These are phyloP conservation scores for Lasioglossum morio DNA, from an alignment of 2,888 invertebrate genomes.

Conservation along the genomic window DNA sequence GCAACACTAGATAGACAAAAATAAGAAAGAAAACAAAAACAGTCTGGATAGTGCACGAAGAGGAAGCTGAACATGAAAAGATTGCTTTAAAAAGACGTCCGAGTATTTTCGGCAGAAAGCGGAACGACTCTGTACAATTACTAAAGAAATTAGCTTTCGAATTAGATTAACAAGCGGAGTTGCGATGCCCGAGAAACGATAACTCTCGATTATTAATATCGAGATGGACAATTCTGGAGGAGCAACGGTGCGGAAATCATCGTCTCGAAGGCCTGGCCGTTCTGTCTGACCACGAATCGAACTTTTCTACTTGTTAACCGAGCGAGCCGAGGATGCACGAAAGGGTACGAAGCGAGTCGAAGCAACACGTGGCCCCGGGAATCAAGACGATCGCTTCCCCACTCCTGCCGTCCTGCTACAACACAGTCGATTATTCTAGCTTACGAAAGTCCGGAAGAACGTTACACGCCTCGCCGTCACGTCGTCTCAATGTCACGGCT, in stretches of 20 bases:
- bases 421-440: slow-evolving; percentile 47
- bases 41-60: too few species aligned
- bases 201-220: background rate
- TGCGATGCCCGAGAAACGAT: background rate
- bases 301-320: slow-evolving; percentile 66
- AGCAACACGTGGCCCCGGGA: slow-evolving; percentile 71
- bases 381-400: slow-evolving; percentile 26
- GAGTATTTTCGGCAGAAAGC: background rate
- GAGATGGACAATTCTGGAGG: background rate
- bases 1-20: too few species aligned
- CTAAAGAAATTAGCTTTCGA: background rate
- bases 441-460: slow-evolving; percentile 49
- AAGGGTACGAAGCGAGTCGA: slow-evolving; percentile 56
- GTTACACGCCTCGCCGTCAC: slow-evolving; percentile 21
- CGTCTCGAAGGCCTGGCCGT: background rate
- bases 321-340: slow-evolving; percentile 42
- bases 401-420: slow-evolving; percentile 10
- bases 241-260: background rate
- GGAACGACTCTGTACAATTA: background rate
- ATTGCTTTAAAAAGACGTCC: too few species aligned
- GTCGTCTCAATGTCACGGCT: slow-evolving; percentile 65
- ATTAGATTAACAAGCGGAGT: background rate
- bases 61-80: too few species aligned
- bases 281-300: slow-evolving; percentile 56
- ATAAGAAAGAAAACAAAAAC: too few species aligned